Base-by-base conservation (phyloP, 2,888 invertebrate species). In the Aquatica leii region DNA sequence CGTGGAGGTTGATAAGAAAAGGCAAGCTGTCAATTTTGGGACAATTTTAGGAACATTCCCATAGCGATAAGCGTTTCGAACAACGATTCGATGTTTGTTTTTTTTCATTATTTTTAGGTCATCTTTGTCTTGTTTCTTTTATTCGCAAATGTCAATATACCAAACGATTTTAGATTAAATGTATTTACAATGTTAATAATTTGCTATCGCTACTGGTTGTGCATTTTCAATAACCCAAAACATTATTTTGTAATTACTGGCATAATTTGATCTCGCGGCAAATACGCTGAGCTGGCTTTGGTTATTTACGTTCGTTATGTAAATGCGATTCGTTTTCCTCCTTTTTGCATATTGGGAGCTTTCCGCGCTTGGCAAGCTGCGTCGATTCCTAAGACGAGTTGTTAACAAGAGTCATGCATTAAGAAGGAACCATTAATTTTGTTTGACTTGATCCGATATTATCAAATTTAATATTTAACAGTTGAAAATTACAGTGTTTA, bases 401-500 rank as follows among this genome's bases (percentile, higher is more conserved):
- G n/a, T n/a, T n/a, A n/a, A n/a, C n/a, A n/a, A n/a, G n/a, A n/a
- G n/a, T n/a, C n/a, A n/a, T n/a, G n/a, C n/a, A 24, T 24, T 24
- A 24, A 24, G 24, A 24, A 2, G 24, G 24, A 15, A 11, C 41
- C 14, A 41, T 41, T 41, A 41, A 41, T 41, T 41, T 41, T 41
- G 41, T 15, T 37, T 41, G 41, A 41, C 41, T 41, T 41, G 14
- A 15, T 41, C 2, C 24, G 24, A 41, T 41, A 41, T 41, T 8
- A 50, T 50, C 5, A 50, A 50, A 50, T 21, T 50, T 20, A 50
- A 24, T 50, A 31, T 31, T 21, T 50, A 50, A 50, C 24, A 50
- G 50, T 50, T 50, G 15, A 8, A 37, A 55, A 55, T 55, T 55
- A 55, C 24, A 46, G 55, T 55, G 14, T 43, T 55, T 55, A 43